These are phyloP conservation scores for Gryllus longicercus DNA, from an alignment of 2,888 invertebrate genomes.

Conservation along the genomic window DNA sequence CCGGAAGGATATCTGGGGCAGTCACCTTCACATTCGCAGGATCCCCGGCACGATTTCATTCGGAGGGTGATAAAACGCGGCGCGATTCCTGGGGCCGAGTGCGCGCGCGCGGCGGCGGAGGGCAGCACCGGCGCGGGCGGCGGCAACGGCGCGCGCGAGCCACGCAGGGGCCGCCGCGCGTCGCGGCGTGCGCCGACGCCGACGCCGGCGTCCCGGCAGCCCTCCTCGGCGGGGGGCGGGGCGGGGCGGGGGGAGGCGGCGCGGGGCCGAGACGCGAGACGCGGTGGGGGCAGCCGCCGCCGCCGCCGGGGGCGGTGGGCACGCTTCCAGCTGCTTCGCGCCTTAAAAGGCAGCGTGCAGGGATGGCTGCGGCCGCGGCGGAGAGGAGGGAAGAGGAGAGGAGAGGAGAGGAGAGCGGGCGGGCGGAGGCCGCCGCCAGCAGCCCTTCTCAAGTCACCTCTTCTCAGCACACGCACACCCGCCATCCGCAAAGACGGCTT, in stretches of 20 bases:
- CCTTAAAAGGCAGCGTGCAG: neutral
- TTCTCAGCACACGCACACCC: neutral
- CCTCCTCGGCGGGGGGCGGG: neutral
- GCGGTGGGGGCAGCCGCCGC: neutral
- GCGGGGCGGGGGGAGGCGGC: neutral
- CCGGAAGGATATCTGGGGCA: too few relatives aligned
- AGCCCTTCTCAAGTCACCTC: constrained; percentile 28
- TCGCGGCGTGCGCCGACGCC: neutral
- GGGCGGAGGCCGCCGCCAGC: neutral
- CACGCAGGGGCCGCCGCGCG: neutral
- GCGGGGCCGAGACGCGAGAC: neutral
- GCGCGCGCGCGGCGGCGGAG: neutral
- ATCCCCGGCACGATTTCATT: neutral
- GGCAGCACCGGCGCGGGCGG: neutral
- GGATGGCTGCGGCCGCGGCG: neutral
- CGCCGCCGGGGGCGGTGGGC: neutral
- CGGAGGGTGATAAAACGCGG: neutral
- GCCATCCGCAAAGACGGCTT: neutral
- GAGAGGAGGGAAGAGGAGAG: constrained; percentile 26
- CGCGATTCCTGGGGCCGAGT: neutral
- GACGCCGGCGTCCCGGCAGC: neutral
- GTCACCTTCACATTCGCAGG: neutral
- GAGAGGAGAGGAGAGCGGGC: neutral
- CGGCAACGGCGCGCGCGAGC: neutral
- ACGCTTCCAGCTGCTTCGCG: constrained; percentile 10